Evolutionary conservation across 2,797 vertebrate species (phyloP).

Genomic region (Acomys russatus): DNA sequence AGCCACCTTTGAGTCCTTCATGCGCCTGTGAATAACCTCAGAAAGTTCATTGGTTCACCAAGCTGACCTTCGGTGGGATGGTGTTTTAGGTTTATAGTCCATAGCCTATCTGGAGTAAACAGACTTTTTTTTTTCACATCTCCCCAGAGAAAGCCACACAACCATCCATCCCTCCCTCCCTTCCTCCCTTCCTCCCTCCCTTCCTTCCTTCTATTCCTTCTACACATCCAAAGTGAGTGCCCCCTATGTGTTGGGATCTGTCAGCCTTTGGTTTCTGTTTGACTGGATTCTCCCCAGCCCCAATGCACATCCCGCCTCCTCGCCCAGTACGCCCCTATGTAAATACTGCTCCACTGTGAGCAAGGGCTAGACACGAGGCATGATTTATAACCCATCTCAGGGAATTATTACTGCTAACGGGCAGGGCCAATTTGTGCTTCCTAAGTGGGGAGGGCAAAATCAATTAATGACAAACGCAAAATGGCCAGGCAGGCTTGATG

Average conservation of each 20-base stretch:
- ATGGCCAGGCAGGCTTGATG: conserved; percentile 63
- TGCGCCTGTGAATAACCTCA: background rate
- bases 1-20: background rate
- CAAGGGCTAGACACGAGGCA: background rate
- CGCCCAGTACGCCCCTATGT: background rate
- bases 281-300: background rate
- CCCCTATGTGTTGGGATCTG: background rate
- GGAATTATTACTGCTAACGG: conserved; percentile 74
- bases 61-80: background rate
- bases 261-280: background rate
- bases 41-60: background rate
- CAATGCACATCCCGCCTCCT: background rate
- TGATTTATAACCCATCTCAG: conserved; percentile 77
- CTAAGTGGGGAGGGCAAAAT: conserved; percentile 76
- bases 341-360: background rate
- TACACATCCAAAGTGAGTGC: rapidly evolving
- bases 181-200: background rate
- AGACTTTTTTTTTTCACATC: background rate
- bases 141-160: background rate
- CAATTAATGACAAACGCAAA: conserved; percentile 81
- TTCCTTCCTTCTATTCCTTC: rapidly evolving
- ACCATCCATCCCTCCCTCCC: background rate
- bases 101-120: background rate
- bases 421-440: conserved; percentile 70
- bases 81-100: background rate